Conservation (phyloP, 1,140 invertebrate species). For the Triops longicaudatus region DNA sequence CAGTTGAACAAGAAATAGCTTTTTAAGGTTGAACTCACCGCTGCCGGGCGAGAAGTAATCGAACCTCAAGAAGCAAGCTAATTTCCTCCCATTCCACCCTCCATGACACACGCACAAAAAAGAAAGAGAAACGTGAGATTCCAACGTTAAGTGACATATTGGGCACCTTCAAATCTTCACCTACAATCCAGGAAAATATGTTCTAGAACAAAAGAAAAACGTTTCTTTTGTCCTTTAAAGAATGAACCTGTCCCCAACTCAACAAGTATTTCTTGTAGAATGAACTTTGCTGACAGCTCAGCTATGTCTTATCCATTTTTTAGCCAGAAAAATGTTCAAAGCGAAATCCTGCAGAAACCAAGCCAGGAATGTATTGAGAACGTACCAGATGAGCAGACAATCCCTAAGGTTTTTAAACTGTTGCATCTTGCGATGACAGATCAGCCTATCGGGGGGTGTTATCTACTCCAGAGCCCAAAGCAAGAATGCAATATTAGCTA, state of each 20-base stretch:
- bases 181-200: not conserved
- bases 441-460: not conserved
- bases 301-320: not conserved
- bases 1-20: constrained; percentile 7
- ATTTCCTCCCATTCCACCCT: no score
- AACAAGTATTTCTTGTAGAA: not conserved
- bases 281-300: no score
- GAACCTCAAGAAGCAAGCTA: not conserved
- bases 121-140: not conserved
- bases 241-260: no score
- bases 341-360: not conserved
- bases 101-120: no score
- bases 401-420: not conserved
- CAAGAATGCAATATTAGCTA: not conserved
- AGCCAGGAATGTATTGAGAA: not conserved
- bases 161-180: not conserved
- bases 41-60: not conserved
- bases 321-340: not conserved
- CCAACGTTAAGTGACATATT: not conserved
- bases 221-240: no score
- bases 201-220: no score
- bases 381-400: not conserved
- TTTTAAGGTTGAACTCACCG: not conserved
- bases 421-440: constrained; percentile 1
- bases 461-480: not conserved